Evolutionary conservation across 1,140 invertebrate species (phyloP).

Genomic region (Bombyx mandarina): DNA sequence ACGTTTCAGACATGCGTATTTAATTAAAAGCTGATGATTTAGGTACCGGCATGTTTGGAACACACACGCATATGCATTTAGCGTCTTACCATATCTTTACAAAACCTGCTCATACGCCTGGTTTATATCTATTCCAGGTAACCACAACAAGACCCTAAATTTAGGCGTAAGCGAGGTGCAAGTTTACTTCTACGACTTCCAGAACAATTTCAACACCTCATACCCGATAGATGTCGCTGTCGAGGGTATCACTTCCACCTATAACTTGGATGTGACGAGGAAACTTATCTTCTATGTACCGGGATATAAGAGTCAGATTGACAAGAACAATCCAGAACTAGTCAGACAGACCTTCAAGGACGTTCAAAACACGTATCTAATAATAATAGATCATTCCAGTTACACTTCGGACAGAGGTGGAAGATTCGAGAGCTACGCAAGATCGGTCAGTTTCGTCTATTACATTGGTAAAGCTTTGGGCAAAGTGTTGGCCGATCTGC

Average conservation of each 20-base stretch:
- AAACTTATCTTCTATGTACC: conserved; percentile 51
- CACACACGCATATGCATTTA: too few species aligned
- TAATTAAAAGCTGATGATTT: too few species aligned
- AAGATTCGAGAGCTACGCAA: conserved; percentile 43
- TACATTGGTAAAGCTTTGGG: conserved; percentile 43
- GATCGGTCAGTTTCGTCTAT: conserved; percentile 38
- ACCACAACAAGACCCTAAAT: conserved; percentile 40
- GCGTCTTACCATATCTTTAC: too few species aligned
- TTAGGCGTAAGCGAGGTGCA: conserved; percentile 38
- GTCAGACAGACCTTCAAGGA: conserved; percentile 46
- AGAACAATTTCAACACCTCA: conserved; percentile 50
- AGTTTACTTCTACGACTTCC: conserved; percentile 54
- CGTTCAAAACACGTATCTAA: conserved; percentile 44
- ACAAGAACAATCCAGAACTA: conserved; percentile 38
- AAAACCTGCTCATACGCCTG: background rate
- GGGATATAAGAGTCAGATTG: conserved; percentile 53
- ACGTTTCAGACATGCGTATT: too few species aligned
- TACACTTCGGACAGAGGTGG: conserved; percentile 44
- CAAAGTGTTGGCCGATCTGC: conserved; percentile 33
- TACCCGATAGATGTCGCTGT: conserved; percentile 38
- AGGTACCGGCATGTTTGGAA: too few species aligned
- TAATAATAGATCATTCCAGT: conserved; percentile 52
- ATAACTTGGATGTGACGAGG: conserved; percentile 42
- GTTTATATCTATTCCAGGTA: conserved; percentile 36
- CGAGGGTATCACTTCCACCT: conserved; percentile 25